These are phyloP conservation scores for Arenaria interpres DNA, from an alignment of 2,113 vertebrate genomes.

Conservation along the genomic window DNA sequence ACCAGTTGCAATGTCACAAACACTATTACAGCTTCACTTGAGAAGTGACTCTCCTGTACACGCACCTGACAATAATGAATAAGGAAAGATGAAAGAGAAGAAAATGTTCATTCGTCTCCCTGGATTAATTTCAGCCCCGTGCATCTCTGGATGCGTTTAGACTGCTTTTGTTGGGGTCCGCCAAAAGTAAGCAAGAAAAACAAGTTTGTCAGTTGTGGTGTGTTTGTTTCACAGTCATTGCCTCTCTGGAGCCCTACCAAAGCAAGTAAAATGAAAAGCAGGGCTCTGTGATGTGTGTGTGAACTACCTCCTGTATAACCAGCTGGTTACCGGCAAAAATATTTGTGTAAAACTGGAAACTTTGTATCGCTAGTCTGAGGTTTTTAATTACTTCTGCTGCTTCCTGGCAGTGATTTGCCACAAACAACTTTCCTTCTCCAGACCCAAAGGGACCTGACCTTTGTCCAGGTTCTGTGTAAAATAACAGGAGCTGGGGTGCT, in stretches of 20 bases:
- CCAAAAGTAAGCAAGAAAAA: neutral
- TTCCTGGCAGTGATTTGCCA: neutral
- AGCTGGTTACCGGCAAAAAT: neutral
- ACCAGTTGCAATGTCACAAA: neutral
- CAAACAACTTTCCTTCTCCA: neutral
- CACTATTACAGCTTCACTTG: neutral
- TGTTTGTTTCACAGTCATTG: neutral
- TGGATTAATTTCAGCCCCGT: neutral
- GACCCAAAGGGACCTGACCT: neutral
- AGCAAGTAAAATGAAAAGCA: neutral
- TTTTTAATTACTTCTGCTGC: neutral
- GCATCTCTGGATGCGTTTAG: neutral
- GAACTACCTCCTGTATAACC: rapidly evolving
- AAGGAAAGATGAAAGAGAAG: neutral
- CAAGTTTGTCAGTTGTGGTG: neutral
- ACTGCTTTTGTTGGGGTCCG: neutral
- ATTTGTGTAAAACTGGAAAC: neutral
- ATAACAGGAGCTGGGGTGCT: neutral
- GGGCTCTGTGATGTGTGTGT: neutral
- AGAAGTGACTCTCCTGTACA: rapidly evolving
- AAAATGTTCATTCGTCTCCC: neutral
- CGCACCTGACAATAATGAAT: neutral
- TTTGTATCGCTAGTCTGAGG: neutral
- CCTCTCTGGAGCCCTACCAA: neutral
- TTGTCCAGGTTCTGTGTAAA: neutral